Conservation (phyloP, 2,888 invertebrate genomes). For the Dryobotodes eremita region DNA sequence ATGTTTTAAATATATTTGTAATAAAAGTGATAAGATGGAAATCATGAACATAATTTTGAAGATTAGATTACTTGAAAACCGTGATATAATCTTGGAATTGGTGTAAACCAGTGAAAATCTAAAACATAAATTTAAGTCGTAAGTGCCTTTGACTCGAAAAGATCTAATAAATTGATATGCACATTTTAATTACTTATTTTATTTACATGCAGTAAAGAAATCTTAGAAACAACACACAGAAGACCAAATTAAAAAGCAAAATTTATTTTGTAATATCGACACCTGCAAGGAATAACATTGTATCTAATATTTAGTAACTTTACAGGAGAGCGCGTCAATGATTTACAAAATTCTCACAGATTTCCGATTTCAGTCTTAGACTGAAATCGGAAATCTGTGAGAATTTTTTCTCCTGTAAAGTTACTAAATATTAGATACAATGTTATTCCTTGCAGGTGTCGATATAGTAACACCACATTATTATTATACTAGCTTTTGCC, state of each 20-base stretch:
- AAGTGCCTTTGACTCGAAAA: conserved; percentile 55
- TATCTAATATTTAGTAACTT: too few species aligned
- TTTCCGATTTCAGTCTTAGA: too few species aligned
- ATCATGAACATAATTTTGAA: too few species aligned
- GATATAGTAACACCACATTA: too few species aligned
- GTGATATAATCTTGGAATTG: conserved; percentile 29
- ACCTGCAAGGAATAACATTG: too few species aligned
- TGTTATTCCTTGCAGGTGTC: too few species aligned
- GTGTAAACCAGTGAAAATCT: conserved; percentile 25
- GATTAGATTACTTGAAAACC: not conserved
- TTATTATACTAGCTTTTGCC: too few species aligned
- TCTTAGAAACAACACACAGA: not conserved
- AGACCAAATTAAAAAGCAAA: not conserved
- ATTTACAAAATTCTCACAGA: too few species aligned
- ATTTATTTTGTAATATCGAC: not conserved
- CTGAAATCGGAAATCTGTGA: too few species aligned
- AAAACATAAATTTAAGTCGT: conserved; percentile 20
- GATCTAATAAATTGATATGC: conserved; percentile 53
- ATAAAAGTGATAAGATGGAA: not conserved
- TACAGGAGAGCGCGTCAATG: too few species aligned
- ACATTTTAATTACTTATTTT: conserved; percentile 14
- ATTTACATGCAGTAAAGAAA: not conserved
- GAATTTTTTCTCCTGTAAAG: too few species aligned
- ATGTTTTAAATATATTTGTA: conserved; percentile 10
- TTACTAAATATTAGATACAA: too few species aligned